These are phyloP conservation scores for Struthio camelus DNA, from an alignment of 2,113 vertebrate species.

Conservation along the genomic window DNA sequence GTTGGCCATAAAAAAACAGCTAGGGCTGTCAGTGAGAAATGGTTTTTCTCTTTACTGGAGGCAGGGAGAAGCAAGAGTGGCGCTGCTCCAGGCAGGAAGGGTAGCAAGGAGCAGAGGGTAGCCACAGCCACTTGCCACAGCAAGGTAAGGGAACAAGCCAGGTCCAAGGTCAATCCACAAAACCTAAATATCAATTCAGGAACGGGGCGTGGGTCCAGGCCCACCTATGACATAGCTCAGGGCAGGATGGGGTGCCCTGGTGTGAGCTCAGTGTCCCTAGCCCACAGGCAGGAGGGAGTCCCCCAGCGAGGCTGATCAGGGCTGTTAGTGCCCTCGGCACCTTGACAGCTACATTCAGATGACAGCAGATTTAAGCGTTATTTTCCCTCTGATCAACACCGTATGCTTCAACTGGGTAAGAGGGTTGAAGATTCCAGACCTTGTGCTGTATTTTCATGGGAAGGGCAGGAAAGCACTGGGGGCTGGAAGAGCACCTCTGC, in stretches of 20 bases:
- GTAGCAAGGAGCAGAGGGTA: not conserved
- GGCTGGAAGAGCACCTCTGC: not conserved
- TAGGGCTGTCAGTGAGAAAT: not conserved
- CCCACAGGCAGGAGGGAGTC: no score
- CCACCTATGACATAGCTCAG: not conserved
- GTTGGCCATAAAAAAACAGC: not conserved
- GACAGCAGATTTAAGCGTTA: not conserved
- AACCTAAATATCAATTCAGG: not conserved
- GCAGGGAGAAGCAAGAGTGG: not conserved
- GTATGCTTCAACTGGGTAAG: not conserved
- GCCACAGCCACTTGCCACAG: no score
- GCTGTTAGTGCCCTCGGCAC: not conserved
- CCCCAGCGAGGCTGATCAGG: not conserved
- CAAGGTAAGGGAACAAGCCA: not conserved
- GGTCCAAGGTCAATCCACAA: no score
- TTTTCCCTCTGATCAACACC: not conserved
- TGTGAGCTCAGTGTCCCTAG: not conserved
- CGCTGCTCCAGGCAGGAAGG: not conserved
- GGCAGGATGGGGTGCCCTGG: not conserved
- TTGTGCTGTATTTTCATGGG: not conserved
- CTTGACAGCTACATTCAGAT: not conserved
- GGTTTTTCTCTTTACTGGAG: not conserved
- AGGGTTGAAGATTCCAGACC: not conserved
- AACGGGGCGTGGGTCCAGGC: not conserved
- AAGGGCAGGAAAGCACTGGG: not conserved